A percentile compares a stretch with the other conserved stretches of the same genome.
phyloP scores from a whole-genome alignment of 2,797 vertebrate species.

The Pangasius djambal region DNA sequence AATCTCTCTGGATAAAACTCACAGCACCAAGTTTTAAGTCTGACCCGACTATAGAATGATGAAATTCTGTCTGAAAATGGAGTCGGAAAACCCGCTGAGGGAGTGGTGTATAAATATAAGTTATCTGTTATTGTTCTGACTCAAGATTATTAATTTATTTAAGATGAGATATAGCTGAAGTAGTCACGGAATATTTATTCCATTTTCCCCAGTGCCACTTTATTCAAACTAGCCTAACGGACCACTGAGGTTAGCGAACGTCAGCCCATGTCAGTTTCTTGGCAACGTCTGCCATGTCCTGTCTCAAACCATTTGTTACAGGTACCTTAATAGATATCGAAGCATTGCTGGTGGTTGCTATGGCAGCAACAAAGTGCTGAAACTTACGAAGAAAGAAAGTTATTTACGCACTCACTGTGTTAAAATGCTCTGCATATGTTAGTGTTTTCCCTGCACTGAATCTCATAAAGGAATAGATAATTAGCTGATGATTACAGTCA shows the following conservation, averaged over 20 bases:
- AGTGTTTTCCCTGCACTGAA: background rate
- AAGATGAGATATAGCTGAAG: background rate
- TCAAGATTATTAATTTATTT: background rate
- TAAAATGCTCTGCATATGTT: constrained; percentile 4
- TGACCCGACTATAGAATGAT: background rate
- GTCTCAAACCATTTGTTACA: background rate
- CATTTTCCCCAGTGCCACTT: background rate
- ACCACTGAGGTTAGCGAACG: background rate
- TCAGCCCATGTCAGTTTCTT: background rate
- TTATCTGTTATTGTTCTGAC: background rate
- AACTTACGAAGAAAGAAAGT: constrained; percentile 8
- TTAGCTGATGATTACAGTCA: constrained; percentile 5
- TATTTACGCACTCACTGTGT: background rate
- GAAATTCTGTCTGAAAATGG: background rate
- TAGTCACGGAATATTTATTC: background rate
- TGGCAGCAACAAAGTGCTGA: background rate
- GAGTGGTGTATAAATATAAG: background rate
- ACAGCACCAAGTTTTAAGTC: background rate
- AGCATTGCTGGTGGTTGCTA: background rate
- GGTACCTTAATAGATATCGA: background rate
- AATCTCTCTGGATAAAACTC: background rate
- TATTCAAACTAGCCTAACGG: background rate
- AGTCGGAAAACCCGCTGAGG: background rate
- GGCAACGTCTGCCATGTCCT: background rate
- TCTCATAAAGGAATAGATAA: constrained; percentile 6